These are phyloP conservation scores for Macroteleia sp. DNA, from an alignment of 2,888 invertebrate species.

Conservation along the genomic window DNA sequence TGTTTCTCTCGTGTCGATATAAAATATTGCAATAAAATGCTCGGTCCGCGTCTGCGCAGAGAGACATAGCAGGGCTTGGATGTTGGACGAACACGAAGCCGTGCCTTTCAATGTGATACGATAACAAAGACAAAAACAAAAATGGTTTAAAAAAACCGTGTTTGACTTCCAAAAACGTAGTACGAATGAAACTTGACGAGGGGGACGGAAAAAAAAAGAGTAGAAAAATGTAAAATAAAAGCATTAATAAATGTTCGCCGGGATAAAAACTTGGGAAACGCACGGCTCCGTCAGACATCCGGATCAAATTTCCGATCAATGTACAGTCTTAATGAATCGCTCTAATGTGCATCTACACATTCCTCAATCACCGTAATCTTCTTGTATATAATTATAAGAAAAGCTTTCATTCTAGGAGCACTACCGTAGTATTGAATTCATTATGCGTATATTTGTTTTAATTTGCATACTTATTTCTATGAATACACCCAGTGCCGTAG, in stretches of 20 bases:
- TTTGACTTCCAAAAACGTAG: no score
- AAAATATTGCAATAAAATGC: no score
- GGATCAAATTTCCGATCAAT: conserved; percentile 65
- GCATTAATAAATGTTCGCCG: neutral
- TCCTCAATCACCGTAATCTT: conserved; percentile 58
- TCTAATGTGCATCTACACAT: conserved; percentile 74
- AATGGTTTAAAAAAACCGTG: no score
- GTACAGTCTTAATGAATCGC: conserved; percentile 75
- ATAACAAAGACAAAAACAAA: no score
- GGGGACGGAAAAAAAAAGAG: neutral
- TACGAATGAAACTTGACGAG: no score
- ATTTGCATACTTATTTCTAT: conserved; percentile 77
- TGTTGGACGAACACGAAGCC: no score
- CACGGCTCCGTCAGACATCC: conserved; percentile 13
- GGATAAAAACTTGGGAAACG: neutral
- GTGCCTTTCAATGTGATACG: no score
- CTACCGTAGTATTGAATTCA: conserved; percentile 75
- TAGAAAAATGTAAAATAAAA: neutral
- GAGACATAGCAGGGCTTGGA: no score
- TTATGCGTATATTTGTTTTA: conserved; percentile 76
- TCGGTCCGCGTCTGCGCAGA: no score
- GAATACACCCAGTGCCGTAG: no score
- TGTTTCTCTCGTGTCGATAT: no score
- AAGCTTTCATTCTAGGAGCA: conserved; percentile 76
- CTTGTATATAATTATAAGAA: conserved; percentile 63